These are phyloP conservation scores for Apis dorsata DNA, from an alignment of 1,140 invertebrate genomes.

Conservation along the genomic window DNA sequence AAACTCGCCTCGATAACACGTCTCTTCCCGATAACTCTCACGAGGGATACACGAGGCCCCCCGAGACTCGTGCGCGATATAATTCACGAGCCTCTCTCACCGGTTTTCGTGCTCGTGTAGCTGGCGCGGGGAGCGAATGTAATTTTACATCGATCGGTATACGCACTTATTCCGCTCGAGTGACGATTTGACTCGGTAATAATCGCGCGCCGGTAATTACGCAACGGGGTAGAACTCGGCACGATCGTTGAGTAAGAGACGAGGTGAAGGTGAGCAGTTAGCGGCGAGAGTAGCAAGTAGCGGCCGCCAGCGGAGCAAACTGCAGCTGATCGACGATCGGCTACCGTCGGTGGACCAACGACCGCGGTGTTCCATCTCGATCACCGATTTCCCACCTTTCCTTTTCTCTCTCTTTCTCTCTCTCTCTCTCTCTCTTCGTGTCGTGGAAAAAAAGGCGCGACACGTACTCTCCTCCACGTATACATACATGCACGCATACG, in stretches of 20 bases:
- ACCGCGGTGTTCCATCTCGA: slow-evolving; percentile 39
- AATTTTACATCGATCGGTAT: slow-evolving; percentile 38
- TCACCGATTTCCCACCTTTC: slow-evolving; percentile 28
- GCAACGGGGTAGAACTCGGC: slow-evolving; percentile 64
- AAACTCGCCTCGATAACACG: background rate
- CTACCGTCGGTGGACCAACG: slow-evolving; percentile 55
- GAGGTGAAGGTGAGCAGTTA: slow-evolving; percentile 69
- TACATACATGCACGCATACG: too few species aligned
- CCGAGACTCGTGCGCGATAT: background rate
- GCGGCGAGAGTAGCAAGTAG: slow-evolving; percentile 51
- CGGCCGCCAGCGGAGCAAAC: slow-evolving; percentile 18
- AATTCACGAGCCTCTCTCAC: background rate
- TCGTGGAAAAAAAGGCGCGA: background rate
- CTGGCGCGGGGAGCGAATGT: background rate
- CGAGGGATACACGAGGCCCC: background rate
- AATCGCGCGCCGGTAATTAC: slow-evolving; percentile 60
- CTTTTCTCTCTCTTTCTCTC: background rate
- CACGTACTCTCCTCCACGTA: too few species aligned
- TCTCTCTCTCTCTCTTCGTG: background rate
- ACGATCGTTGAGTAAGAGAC: slow-evolving; percentile 68
- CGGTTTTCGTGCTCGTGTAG: background rate
- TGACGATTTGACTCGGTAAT: slow-evolving; percentile 67
- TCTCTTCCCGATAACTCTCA: background rate
- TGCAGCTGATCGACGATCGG: slow-evolving; percentile 49
- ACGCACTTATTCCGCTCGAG: slow-evolving; percentile 68